phyloP scores from a whole-genome alignment of 2,113 vertebrate species.

The Ploceus nigricollis region DNA sequence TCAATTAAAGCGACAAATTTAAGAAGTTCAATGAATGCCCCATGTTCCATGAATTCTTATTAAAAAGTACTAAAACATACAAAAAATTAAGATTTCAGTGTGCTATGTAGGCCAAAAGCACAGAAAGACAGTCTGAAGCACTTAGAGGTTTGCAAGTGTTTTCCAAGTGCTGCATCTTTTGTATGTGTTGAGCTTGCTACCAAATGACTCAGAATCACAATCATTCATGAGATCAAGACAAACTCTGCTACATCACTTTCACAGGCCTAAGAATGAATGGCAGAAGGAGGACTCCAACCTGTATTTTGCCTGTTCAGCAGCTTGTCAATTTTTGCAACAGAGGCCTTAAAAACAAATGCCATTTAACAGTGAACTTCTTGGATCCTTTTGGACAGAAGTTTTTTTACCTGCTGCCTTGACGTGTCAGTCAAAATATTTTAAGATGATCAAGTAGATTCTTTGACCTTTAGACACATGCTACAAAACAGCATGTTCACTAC shows the following conservation, averaged over 20 bases:
- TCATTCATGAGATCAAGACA: neutral
- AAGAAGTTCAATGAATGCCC: neutral
- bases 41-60: neutral
- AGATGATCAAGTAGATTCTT: neutral
- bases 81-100: neutral
- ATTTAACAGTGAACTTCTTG: neutral
- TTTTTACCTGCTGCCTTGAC: neutral
- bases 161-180: neutral
- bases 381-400: neutral
- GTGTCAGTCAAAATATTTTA: neutral
- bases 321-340: neutral
- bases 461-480: neutral
- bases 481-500: neutral
- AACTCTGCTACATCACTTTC: neutral
- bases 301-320: neutral
- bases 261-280: neutral
- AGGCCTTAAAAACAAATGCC: neutral
- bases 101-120: neutral
- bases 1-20: neutral
- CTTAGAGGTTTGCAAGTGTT: neutral
- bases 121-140: neutral
- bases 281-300: neutral
- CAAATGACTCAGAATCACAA: neutral
- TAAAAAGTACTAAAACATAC: neutral
- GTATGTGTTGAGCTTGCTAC: accelerated